Evolutionary conservation across 1,140 invertebrate species (phyloP).

Genomic region (Hesperophylax magnus): DNA sequence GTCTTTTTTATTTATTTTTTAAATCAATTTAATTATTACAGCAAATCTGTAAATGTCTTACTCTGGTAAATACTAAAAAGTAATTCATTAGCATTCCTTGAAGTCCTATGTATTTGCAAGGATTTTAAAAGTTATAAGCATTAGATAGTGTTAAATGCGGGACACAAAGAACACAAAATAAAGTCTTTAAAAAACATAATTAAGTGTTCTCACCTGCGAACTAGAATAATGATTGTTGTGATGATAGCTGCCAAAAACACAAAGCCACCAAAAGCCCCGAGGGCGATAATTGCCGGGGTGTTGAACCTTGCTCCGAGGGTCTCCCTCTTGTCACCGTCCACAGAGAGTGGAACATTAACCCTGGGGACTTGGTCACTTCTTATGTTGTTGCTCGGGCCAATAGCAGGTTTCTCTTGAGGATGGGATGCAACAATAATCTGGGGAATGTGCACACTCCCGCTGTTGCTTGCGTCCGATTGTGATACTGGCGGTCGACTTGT

Average conservation of each 20-base stretch:
- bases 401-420: conserved; percentile 73
- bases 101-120: no score
- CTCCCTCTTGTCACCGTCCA: conserved; percentile 77
- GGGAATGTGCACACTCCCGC: conserved; percentile 64
- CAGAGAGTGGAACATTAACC: conserved; percentile 78
- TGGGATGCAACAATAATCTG: conserved; percentile 77
- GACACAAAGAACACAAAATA: conserved; percentile 2
- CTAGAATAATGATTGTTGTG: conserved; percentile 89
- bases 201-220: conserved; percentile 81
- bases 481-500: conserved; percentile 53
- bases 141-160: not conserved
- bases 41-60: no score
- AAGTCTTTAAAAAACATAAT: not conserved
- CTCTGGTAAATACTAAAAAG: no score
- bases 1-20: no score
- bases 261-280: conserved; percentile 91
- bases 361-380: conserved; percentile 72
- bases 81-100: no score
- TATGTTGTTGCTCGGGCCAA: conserved; percentile 66
- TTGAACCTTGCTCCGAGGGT: conserved; percentile 83
- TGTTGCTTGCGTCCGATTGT: conserved; percentile 51
- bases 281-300: conserved; percentile 88
- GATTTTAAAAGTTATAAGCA: no score
- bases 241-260: conserved; percentile 91
- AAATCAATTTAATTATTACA: no score